Base-by-base conservation (phyloP, 2,113 vertebrate genomes). In the Salvator merianae region DNA sequence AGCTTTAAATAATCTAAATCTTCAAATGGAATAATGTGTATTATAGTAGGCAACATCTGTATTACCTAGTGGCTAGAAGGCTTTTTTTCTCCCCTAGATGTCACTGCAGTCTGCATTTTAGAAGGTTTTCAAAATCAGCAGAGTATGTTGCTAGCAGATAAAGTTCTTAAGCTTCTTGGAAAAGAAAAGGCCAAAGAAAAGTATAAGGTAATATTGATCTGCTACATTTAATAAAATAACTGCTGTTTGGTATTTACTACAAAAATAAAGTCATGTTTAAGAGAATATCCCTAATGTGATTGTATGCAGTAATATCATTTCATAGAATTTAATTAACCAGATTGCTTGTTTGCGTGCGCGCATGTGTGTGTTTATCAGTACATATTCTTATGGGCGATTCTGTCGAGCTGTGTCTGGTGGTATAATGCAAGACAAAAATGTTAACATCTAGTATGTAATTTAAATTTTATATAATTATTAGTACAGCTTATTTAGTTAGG, bases 161-260 rank as follows among this genome's bases (percentile, higher is more conserved):
- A 98, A 96, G 98, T 99, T 89, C 97, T 99, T 91, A 99, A 99
- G 93, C 97, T 97, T 71, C 97, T 99, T 90, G 99, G 99, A 10
- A 99, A 99, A 95, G 99, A 99, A 95, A 99, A 99, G 93, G 99
- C 99, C 94, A 99, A 99, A 96, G 98, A 99, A 14, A 99, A 99
- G 89, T 99, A 99, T 91, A 99, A 99, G 98, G 99, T 99, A 88
- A 63, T 47, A 79, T 43, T 40, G 82, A 14, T 86, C 18, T 50
- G 13, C 69, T 26, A 43, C 7, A 5, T 13, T 76, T 5, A 68
- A 7, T 77, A 74, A 74, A 30, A 73, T 28, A 24, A 40, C 5
- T 73, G 38, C 40, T 26, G 12, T 74, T 63, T 32, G 28, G 3
- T 26, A 9, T 9, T 47, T 18, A 5, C 43, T 83, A 68, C 71